phyloP scores from a whole-genome alignment of 2,797 vertebrate genomes.

The Aratinga solstitialis region DNA sequence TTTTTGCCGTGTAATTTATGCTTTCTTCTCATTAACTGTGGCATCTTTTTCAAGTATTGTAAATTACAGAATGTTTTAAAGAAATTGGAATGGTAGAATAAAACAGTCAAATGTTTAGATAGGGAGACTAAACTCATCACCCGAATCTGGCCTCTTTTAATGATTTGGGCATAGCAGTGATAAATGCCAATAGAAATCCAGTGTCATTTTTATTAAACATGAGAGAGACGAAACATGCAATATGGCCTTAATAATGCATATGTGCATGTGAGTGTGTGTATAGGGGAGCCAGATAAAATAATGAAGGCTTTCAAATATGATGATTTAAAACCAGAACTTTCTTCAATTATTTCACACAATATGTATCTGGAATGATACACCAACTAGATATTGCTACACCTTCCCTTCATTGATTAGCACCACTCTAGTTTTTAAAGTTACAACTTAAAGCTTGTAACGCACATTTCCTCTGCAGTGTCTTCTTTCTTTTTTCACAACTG shows the following conservation, averaged over 20 bases:
- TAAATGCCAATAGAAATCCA: background rate
- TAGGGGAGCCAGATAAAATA: background rate
- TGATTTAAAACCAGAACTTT: background rate
- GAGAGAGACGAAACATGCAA: background rate
- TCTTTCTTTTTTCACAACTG: background rate
- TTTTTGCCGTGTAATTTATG: constrained; percentile 18
- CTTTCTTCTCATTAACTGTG: constrained; percentile 37
- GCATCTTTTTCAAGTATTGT: constrained; percentile 31
- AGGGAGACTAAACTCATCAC: background rate
- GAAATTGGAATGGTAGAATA: background rate
- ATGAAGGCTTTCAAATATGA: background rate
- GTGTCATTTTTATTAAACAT: background rate
- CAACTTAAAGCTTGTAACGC: background rate
- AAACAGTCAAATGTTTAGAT: background rate
- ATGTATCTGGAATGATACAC: background rate
- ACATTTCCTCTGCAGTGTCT: accelerated
- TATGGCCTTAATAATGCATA: background rate
- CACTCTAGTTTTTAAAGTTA: background rate
- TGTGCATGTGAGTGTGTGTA: accelerated
- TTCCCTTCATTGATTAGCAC: background rate
- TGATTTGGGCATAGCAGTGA: background rate
- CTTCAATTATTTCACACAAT: background rate
- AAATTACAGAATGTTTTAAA: constrained; percentile 23
- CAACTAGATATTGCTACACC: background rate
- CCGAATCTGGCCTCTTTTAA: background rate